Percentiles rank a stretch among this genome's conserved stretches.
Evolutionary conservation across 2,888 invertebrate genomes (phyloP).

Genomic region (Digitonthophagus gazella): DNA sequence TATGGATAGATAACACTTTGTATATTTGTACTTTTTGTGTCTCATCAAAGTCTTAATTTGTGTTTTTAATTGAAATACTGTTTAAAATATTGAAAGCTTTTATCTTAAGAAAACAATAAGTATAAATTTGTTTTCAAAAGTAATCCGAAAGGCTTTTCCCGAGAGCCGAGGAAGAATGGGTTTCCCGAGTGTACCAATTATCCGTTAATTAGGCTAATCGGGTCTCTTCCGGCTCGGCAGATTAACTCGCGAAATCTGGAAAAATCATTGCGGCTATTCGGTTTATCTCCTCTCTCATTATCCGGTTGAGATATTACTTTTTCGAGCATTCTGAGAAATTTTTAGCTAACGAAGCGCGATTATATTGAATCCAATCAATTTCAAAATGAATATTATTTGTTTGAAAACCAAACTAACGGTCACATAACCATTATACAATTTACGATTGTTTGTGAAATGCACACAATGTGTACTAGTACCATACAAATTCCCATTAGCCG

Average conservation of each 20-base stretch:
- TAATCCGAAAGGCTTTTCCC: not conserved
- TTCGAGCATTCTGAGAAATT: not conserved
- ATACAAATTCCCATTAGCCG: no score
- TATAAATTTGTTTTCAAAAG: not conserved
- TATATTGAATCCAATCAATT: no score
- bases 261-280: not conserved
- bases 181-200: not conserved
- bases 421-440: no score
- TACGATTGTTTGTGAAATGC: no score
- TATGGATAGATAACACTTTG: no score
- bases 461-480: no score
- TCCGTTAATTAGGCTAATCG: not conserved
- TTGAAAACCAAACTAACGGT: no score
- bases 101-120: not conserved
- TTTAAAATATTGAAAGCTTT: no score
- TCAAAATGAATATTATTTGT: no score
- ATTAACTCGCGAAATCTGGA: not conserved
- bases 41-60: no score
- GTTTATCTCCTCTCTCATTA: not conserved
- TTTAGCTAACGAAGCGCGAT: not conserved
- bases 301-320: not conserved
- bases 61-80: no score
- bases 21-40: no score
- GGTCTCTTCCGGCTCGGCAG: not conserved
- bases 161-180: not conserved